Evolutionary conservation across 2,113 vertebrate species (phyloP), one percentile per base, ranked within the genome.

Genomic region (Diadophis punctatus): DNA sequence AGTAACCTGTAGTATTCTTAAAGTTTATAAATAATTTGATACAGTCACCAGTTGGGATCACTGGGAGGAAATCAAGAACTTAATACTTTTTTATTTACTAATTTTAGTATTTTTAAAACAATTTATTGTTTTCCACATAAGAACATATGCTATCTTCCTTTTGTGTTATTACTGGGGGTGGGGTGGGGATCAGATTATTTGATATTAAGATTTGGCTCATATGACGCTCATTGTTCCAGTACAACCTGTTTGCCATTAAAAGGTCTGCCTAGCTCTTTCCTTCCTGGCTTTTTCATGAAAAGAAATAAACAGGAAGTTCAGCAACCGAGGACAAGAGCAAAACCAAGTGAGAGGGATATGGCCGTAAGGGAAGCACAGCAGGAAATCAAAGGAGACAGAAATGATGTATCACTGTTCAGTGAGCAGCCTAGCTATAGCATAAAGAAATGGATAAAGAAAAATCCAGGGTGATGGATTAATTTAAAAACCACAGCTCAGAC

Each of bases 71-170:
- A 80, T 43, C 20, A 43, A 80, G 34, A 80, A 80, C 34, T 80
- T 43, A 22, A 80, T 43, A 80, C 1, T 34, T 80, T 80, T 68
- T 80, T 34, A 74, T n/a, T 43, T 80, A 43, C 34, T 80, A 39
- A 43, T 80, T 80, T 80, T 80, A 80, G 34, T 80, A 80, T 80
- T 22, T 80, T 80, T 80, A 80, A 39, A 80, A 80, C 63, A 80
- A 22, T 22, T 22, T 39, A 39, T 18, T 80, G 7, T 80, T 80
- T 80, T 39, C 12, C 68, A 39, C 68, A 22, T 80, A 80, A 80
- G 16, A 80, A 20, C 68, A 80, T 20, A 7, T 80, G 99, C 99
- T 93, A 23, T 87, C 55, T 94, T 91, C 58, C 87, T 1, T 87
- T n/a, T 1, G 8, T 93, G 87, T 84, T 46, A 48, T 88, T 60